These are phyloP conservation scores for Sciurus vulgaris DNA, from an alignment of 2,797 vertebrate species.

Conservation along the genomic window DNA sequence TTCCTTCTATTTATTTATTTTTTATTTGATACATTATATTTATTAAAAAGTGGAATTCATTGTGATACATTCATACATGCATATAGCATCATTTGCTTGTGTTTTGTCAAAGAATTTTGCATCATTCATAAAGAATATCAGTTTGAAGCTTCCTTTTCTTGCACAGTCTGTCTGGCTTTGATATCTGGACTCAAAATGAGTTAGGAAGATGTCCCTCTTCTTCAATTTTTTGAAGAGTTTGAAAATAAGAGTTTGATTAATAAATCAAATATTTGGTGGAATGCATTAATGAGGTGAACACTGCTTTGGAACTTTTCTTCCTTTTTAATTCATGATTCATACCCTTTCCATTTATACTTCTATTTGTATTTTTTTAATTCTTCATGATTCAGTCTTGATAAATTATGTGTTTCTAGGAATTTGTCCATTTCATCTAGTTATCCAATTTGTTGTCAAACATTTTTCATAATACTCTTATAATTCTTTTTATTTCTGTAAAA, in stretches of 20 bases:
- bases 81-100: no score
- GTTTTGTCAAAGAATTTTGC: background rate
- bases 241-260: background rate
- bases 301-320: background rate
- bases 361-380: background rate
- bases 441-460: background rate
- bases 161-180: background rate
- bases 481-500: background rate
- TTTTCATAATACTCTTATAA: background rate
- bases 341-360: background rate
- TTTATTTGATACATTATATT: no score
- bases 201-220: background rate
- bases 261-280: background rate
- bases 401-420: background rate
- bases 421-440: background rate
- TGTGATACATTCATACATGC: no score
- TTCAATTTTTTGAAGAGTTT: background rate
- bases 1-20: no score
- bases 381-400: background rate
- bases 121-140: background rate
- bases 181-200: background rate
- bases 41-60: no score
- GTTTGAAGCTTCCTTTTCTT: background rate
- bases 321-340: background rate
- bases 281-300: background rate